Evolutionary conservation across 2,797 vertebrate species (phyloP), one percentile per base, ranked within the genome.

Genomic region (Manis crassicaudata): DNA sequence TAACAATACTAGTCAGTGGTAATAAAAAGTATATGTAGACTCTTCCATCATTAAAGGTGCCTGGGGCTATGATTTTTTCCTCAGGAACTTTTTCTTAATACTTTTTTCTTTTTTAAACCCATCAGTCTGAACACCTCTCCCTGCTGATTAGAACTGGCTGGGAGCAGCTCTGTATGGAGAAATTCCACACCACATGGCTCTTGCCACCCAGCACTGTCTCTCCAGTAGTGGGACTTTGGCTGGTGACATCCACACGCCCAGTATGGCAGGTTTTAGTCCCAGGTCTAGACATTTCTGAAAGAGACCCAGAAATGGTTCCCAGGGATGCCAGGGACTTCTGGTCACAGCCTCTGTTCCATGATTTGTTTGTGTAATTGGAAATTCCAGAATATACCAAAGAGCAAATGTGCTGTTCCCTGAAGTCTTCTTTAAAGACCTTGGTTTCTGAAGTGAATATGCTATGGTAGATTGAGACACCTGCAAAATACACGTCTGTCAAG

Each of bases 21-120:
- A 46, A 46, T 46, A 46, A 46, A 58, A 70, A 6, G 8, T 9
- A 21, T 94, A 46, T 11, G 10, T 46, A 11, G 27, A 25, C 35
- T 92, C 65, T 52, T 79, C 56, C 32, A 25, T 54, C 20, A 35
- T 73, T 88, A 50, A 56, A 32, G 29, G 37, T 87, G 13, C 70
- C 82, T 95, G 29, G 37, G 27, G 80, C 90, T 86, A 25, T 20
- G 90, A 52, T 62, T 10, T n/a, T 86, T 88, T 90, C n/a, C 58
- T 50, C 11, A 6, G 40, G 40, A 86, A 8, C 14, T 90, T 87
- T 94, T 52, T 85, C 46, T 86, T 13, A 77, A 14, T 60, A 72
- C 63, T 83, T 82, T 82, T 37, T 82, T 60, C 40, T 25, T 52
- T 76, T 76, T 21, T 40, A 67, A 60, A 21, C 21, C 27, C 23